Evolutionary conservation across 2,113 vertebrate genomes (phyloP).

Genomic region (Lycocorax pyrrhopterus): DNA sequence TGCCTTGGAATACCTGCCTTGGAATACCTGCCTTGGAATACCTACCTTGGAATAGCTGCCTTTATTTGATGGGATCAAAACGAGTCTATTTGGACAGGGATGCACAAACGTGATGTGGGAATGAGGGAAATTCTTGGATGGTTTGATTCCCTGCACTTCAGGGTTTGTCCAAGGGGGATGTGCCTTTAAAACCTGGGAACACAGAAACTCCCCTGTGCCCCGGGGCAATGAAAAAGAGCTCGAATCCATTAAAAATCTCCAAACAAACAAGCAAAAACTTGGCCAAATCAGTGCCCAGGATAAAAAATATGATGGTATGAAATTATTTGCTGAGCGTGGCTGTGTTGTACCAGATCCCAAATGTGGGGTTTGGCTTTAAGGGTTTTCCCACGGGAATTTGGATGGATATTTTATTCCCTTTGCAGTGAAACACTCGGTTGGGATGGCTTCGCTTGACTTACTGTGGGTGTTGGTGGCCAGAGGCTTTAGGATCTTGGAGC

Average conservation of each 20-base stretch:
- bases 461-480: too few relatives aligned
- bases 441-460: fast-evolving
- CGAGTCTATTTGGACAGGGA: too few relatives aligned
- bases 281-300: background rate
- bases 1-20: background rate
- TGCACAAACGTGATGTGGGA: fast-evolving
- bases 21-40: too few relatives aligned
- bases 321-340: background rate
- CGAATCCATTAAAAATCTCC: background rate
- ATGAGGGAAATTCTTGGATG: background rate
- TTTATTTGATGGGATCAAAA: background rate
- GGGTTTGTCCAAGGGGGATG: background rate
- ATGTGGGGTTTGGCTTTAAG: fast-evolving
- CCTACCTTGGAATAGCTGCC: background rate
- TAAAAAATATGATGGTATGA: fast-evolving
- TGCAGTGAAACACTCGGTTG: fast-evolving
- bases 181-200: background rate
- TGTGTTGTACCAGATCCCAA: background rate
- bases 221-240: background rate
- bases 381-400: background rate
- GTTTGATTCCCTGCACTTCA: background rate
- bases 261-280: background rate
- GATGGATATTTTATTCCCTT: background rate
- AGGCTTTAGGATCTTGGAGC: background rate
- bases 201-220: background rate